phyloP scores from a whole-genome alignment of 1,140 invertebrate genomes.

The Oreohelix idahoensis region DNA sequence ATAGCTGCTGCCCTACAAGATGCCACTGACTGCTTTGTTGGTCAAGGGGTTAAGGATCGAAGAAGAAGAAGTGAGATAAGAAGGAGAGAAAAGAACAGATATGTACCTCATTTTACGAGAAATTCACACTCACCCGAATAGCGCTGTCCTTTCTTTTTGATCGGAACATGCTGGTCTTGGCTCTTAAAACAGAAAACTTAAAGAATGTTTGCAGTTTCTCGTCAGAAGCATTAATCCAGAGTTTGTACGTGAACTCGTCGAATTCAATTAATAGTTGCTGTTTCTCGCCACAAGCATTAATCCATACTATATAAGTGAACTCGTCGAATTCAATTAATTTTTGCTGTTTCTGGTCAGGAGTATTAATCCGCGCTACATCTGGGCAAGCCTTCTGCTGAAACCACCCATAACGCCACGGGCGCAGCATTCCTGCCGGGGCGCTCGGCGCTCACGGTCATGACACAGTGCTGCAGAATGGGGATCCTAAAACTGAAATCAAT shows the following conservation, averaged over 20 bases:
- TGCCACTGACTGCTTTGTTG: no score
- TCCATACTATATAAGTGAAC: no score
- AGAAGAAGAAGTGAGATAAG: no score
- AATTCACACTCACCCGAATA: constrained; percentile 4
- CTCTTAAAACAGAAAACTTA: background rate
- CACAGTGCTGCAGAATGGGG: background rate
- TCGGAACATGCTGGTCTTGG: background rate
- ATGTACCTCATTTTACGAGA: no score
- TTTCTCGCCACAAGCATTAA: background rate
- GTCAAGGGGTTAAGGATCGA: no score
- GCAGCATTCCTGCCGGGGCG: background rate
- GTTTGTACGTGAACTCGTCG: background rate
- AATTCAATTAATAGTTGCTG: background rate
- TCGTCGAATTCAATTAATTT: background rate
- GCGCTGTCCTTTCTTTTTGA: background rate
- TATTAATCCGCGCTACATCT: background rate
- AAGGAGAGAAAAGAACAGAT: no score
- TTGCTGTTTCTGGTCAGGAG: background rate
- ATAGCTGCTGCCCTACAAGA: no score
- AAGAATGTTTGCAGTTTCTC: background rate
- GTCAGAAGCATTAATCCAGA: background rate
- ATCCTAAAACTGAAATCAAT: background rate
- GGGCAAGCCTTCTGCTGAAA: background rate
- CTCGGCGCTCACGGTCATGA: background rate
- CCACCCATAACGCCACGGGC: background rate